Evolutionary conservation across 2,888 invertebrate genomes (phyloP).

Genomic region (Eristalis intricaria): DNA sequence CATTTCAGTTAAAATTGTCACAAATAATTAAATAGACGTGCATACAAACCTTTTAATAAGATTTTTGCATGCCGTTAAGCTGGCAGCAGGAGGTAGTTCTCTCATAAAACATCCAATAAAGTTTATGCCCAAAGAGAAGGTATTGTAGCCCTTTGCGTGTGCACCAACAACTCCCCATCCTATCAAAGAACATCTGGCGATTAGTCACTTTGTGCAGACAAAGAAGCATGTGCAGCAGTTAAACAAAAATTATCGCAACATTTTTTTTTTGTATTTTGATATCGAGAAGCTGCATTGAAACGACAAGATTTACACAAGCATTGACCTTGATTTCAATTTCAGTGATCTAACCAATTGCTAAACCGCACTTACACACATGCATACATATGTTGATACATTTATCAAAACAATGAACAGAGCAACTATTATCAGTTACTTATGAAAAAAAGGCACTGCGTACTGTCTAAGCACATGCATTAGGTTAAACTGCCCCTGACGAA

Average conservation of each 20-base stretch:
- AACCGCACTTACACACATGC: not conserved
- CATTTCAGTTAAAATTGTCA: not conserved
- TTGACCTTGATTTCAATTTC: not conserved
- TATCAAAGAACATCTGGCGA: not conserved
- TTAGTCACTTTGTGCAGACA: not conserved
- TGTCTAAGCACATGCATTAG: not conserved
- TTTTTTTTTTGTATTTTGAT: not conserved
- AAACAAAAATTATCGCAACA: not conserved
- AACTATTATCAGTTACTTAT: not conserved
- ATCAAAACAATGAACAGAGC: not conserved
- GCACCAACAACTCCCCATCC: constrained; percentile 83
- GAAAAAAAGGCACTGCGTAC: not conserved
- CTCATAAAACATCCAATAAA: constrained; percentile 83
- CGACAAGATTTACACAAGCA: too few relatives aligned
- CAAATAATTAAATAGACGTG: constrained; percentile 1
- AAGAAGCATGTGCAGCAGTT: not conserved
- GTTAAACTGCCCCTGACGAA: not conserved
- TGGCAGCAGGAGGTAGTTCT: constrained; percentile 80
- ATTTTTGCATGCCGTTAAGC: constrained; percentile 81
- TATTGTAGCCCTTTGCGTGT: constrained; percentile 83
- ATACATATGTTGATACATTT: not conserved
- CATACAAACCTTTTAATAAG: constrained; percentile 78
- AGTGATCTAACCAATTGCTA: not conserved
- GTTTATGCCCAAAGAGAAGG: constrained; percentile 82
- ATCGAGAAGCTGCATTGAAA: not conserved